Evolutionary conservation across 2,888 invertebrate species (phyloP).

Genomic region (Agrochola macilenta): DNA sequence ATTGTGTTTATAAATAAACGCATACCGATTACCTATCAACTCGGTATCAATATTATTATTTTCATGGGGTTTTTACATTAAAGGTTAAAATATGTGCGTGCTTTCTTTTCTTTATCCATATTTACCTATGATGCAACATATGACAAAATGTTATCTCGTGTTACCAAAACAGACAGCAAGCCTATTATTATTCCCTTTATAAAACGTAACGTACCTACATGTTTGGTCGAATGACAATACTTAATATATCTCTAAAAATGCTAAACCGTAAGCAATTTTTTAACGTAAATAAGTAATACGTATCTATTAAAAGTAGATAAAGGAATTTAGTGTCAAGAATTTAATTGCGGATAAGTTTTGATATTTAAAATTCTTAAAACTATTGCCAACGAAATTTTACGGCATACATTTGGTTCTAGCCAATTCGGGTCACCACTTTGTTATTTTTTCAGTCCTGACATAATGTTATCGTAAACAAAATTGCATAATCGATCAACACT

Average conservation of each 20-base stretch:
- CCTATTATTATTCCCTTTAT: background rate
- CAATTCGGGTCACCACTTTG: background rate
- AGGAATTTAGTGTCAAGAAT: background rate
- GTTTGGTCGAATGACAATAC: background rate
- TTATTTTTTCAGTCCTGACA: slow-evolving; percentile 5
- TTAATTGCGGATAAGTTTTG: background rate
- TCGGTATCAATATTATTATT: slow-evolving; percentile 10
- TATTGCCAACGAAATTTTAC: background rate
- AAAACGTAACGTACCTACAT: slow-evolving; percentile 10
- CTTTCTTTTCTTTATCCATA: background rate
- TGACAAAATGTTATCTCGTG: background rate
- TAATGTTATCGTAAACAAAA: background rate
- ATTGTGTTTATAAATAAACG: slow-evolving; percentile 55
- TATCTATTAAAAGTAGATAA: background rate
- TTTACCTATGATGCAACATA: background rate
- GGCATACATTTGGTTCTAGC: background rate
- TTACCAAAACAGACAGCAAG: slow-evolving; percentile 8
- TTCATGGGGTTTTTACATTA: background rate
- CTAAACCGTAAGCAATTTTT: background rate
- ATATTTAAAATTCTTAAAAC: background rate
- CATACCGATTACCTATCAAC: slow-evolving; percentile 32
- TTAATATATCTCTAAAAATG: background rate
- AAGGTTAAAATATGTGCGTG: background rate
- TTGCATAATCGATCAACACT: background rate
- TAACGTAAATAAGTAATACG: background rate